phyloP scores from a whole-genome alignment of 2,797 vertebrate species.

The Odontamblyopus lacepedii region DNA sequence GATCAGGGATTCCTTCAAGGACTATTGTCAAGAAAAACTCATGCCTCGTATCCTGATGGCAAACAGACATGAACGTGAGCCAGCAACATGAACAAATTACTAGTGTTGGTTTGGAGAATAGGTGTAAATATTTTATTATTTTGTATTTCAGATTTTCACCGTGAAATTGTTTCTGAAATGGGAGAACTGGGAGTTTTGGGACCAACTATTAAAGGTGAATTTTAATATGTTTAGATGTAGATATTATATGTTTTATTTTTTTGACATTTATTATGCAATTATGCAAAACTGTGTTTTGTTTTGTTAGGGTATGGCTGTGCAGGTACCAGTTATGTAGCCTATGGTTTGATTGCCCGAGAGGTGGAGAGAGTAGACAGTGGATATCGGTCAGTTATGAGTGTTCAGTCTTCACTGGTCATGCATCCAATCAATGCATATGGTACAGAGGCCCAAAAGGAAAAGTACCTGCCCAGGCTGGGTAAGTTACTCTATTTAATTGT shows the following conservation, averaged over 20 bases:
- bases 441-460: constrained; percentile 84
- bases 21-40: constrained; percentile 89
- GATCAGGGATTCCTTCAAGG: constrained; percentile 85
- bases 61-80: constrained; percentile 86
- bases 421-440: constrained; percentile 86
- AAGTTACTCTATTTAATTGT: constrained; percentile 26
- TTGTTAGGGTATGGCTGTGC: constrained; percentile 86
- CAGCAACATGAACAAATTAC: not conserved
- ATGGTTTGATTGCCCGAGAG: constrained; percentile 87
- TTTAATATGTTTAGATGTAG: not conserved
- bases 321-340: constrained; percentile 86
- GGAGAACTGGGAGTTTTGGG: constrained; percentile 85
- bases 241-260: not conserved
- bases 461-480: constrained; percentile 87
- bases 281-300: not conserved
- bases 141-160: constrained; percentile 72
- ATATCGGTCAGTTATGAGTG: constrained; percentile 89
- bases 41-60: constrained; percentile 88
- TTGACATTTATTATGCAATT: not conserved
- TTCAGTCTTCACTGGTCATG: constrained; percentile 93
- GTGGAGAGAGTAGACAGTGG: constrained; percentile 90
- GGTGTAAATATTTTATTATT: constrained; percentile 6
- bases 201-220: constrained; percentile 85
- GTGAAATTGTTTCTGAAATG: constrained; percentile 85
- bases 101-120: not conserved